A percentile compares a stretch with the other conserved stretches of the same genome.
These are phyloP conservation scores for Apamea sordens DNA, from an alignment of 2,888 invertebrate species.

Conservation along the genomic window DNA sequence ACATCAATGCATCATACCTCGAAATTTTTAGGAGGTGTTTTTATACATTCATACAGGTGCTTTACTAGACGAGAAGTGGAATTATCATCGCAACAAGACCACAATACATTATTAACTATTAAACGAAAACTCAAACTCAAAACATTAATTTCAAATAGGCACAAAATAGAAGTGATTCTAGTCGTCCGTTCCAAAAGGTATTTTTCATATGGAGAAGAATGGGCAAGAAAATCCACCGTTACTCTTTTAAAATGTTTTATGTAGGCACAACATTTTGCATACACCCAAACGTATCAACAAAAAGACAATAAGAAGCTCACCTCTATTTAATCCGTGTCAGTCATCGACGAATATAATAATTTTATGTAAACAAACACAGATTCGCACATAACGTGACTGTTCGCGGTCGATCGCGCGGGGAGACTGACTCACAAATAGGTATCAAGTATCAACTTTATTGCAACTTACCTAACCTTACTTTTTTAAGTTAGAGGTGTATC, in stretches of 20 bases:
- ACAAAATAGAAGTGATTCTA: no score
- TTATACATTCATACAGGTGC: background rate
- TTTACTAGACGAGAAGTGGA: background rate
- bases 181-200: no score
- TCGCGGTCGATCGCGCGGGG: conserved; percentile 44
- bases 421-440: conserved; percentile 59
- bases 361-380: conserved; percentile 43
- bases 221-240: no score
- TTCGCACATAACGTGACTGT: conserved; percentile 43
- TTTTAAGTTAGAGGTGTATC: conserved; percentile 19
- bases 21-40: background rate
- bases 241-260: no score
- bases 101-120: background rate
- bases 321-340: conserved; percentile 8
- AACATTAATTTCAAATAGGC: no score
- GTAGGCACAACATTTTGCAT: background rate
- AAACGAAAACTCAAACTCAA: background rate
- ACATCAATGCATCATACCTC: background rate
- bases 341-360: conserved; percentile 52
- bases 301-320: conserved; percentile 22
- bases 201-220: no score
- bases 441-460: conserved; percentile 33
- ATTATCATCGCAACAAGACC: background rate
- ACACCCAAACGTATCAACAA: conserved; percentile 9
- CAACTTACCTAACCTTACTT: conserved; percentile 46